A percentile compares a stretch with the other conserved stretches of the same genome.
Evolutionary conservation across 2,113 vertebrate species (phyloP).

Genomic region (Amazona guildingii): DNA sequence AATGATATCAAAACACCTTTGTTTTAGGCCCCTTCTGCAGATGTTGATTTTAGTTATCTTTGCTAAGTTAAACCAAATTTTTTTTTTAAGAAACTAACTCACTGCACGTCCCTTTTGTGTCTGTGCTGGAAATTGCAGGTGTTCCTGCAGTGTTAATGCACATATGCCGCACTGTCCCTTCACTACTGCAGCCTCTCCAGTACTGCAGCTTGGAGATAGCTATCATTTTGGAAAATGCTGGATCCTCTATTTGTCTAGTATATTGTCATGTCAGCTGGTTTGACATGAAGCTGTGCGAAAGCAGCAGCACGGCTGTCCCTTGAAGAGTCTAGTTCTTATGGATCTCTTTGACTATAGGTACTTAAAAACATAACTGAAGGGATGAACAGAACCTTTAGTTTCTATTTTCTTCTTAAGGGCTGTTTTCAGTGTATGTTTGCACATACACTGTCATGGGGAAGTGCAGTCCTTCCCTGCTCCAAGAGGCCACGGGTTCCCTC

Average conservation of each 20-base stretch:
- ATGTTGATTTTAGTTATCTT: not conserved
- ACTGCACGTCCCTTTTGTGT: too few species aligned
- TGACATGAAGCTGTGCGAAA: not conserved
- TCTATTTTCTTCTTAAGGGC: not conserved
- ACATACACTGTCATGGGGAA: not conserved
- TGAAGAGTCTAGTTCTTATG: not conserved
- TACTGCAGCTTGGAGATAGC: rapidly evolving
- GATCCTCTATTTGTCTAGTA: not conserved
- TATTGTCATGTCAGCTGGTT: not conserved
- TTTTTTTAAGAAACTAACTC: not conserved
- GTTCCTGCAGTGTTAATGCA: not conserved
- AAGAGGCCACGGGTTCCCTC: not conserved
- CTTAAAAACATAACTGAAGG: not conserved
- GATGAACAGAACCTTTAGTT: not conserved
- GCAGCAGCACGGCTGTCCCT: not conserved
- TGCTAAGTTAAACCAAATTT: not conserved
- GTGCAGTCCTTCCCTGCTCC: not conserved
- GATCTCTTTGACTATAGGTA: not conserved
- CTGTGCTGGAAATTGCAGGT: not conserved
- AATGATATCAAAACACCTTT: not conserved
- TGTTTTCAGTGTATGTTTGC: not conserved
- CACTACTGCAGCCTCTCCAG: not conserved
- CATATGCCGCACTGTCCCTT: rapidly evolving
- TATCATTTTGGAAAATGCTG: not conserved
- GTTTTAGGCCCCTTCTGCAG: not conserved